phyloP scores from a whole-genome alignment of 2,797 vertebrate genomes.

The Acrossocheilus wenchowensis region DNA sequence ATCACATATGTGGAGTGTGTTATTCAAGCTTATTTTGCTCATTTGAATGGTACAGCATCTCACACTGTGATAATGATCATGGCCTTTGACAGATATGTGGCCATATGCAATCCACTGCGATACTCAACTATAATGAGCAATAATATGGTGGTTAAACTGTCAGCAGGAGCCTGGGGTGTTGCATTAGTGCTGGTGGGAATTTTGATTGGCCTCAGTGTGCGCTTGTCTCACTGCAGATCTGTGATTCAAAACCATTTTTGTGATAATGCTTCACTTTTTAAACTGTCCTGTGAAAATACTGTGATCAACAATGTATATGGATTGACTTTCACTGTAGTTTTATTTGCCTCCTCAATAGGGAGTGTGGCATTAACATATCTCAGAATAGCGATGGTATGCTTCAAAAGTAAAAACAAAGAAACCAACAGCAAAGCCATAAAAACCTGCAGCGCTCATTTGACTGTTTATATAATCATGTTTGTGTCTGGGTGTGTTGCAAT shows the following conservation, averaged over 20 bases:
- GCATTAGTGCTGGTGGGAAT: constrained; percentile 69
- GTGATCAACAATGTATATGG: constrained; percentile 78
- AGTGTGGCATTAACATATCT: constrained; percentile 72
- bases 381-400: constrained; percentile 68
- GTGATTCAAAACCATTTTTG: constrained; percentile 79
- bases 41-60: constrained; percentile 75
- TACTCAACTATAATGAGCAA: constrained; percentile 75
- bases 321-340: constrained; percentile 67
- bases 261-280: constrained; percentile 83
- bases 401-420: constrained; percentile 64
- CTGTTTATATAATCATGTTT: constrained; percentile 67
- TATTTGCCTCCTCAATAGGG: constrained; percentile 63
- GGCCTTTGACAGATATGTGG: constrained; percentile 84
- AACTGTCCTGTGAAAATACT: constrained; percentile 80
- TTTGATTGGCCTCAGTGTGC: constrained; percentile 70
- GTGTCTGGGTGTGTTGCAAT: constrained; percentile 29
- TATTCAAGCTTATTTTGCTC: constrained; percentile 81
- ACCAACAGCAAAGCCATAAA: constrained; percentile 67
- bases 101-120: constrained; percentile 80
- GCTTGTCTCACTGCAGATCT: constrained; percentile 75
- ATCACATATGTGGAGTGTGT: constrained; percentile 77
- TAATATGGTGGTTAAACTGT: constrained; percentile 70
- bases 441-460: constrained; percentile 73
- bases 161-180: constrained; percentile 55
- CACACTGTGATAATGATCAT: constrained; percentile 83